phyloP scores from a whole-genome alignment of 2,113 vertebrate species.

The Cavia porcellus region DNA sequence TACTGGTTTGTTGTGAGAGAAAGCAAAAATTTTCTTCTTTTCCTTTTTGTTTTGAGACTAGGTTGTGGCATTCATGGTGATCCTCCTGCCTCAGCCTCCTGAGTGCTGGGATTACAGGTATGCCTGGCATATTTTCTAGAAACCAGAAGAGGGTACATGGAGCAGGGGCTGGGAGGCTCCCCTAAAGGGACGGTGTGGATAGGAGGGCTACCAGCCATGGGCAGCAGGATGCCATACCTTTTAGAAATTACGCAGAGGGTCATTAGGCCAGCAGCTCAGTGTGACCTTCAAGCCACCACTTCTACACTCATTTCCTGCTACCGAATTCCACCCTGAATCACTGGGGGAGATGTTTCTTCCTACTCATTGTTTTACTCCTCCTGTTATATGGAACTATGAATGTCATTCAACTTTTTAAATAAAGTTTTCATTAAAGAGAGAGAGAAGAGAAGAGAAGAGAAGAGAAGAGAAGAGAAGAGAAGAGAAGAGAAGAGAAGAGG shows the following conservation, averaged over 20 bases:
- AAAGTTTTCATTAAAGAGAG: background rate
- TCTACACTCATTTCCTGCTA: constrained; percentile 34
- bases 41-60: background rate
- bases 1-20: background rate
- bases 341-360: constrained; percentile 43
- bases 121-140: background rate
- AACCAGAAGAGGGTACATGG: background rate
- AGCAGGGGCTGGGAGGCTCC: background rate
- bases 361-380: constrained; percentile 79
- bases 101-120: background rate
- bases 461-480: too few species aligned
- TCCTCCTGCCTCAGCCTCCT: background rate
- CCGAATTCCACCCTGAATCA: constrained; percentile 69
- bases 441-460: too few species aligned
- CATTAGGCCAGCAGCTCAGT: background rate
- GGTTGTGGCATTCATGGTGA: background rate
- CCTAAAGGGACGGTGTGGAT: background rate
- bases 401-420: constrained; percentile 67
- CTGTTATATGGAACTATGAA: constrained; percentile 75
- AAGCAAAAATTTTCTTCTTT: background rate
- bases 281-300: constrained; percentile 41
- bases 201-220: background rate
- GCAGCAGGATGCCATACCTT: background rate
- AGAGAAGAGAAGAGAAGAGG: too few species aligned
- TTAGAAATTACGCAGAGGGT: background rate